Conservation (phyloP, 2,113 vertebrate genomes). For the Himantopus leucocephalus region DNA sequence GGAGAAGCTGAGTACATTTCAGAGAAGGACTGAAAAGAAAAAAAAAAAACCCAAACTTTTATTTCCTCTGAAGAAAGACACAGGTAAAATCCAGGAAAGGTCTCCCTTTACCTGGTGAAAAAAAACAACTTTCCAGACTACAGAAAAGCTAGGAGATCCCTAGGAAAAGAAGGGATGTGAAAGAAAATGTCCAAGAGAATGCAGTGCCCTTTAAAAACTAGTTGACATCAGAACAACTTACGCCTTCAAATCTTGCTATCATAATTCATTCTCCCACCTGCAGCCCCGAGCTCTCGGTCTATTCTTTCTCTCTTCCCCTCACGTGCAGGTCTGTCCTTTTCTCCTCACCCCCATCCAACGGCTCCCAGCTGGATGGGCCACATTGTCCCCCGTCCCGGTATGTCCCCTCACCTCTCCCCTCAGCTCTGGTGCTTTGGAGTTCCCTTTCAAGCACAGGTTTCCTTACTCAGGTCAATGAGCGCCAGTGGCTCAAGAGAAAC, state of each 20-base stretch:
- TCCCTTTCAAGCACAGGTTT: background rate
- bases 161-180: background rate
- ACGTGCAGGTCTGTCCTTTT: background rate
- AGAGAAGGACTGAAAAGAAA: background rate
- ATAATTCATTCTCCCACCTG: background rate
- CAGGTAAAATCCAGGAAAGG: background rate
- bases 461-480: background rate
- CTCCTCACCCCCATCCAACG: rapidly evolving
- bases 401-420: rapidly evolving
- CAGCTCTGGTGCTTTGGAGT: background rate
- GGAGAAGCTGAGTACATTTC: background rate
- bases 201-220: background rate
- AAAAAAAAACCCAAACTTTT: background rate
- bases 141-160: background rate
- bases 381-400: background rate
- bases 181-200: background rate
- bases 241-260: background rate
- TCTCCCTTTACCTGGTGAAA: background rate
- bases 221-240: background rate
- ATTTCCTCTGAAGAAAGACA: background rate
- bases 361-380: background rate
- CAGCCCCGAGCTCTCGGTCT: background rate
- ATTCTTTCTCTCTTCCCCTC: background rate
- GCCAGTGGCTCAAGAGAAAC: background rate
- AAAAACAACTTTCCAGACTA: background rate